Percentiles rank a stretch among this genome's conserved stretches.
Evolutionary conservation across 2,113 vertebrate genomes (phyloP).

Genomic region (Neolamprologus sp.): DNA sequence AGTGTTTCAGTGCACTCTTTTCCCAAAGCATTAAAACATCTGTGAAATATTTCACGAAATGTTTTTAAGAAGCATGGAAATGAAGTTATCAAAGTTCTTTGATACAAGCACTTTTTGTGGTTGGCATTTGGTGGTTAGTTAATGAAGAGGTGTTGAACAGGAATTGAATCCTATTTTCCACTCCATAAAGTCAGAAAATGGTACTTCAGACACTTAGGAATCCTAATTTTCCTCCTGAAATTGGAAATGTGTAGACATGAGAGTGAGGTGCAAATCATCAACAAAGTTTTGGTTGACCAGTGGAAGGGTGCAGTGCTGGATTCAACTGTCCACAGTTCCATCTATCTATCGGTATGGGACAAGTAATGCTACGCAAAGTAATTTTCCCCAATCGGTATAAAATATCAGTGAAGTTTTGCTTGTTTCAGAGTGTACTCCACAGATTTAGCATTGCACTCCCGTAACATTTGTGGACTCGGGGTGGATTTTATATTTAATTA

Average conservation of each 20-base stretch:
- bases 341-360: neutral
- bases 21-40: constrained; percentile 36
- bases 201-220: constrained; percentile 73
- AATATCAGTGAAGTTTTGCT: neutral
- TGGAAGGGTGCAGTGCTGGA: neutral
- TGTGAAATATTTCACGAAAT: constrained; percentile 36
- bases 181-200: constrained; percentile 74
- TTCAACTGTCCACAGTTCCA: constrained; percentile 1
- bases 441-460: neutral
- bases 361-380: neutral
- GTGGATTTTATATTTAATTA: neutral
- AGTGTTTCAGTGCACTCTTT: constrained; percentile 27
- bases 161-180: constrained; percentile 75
- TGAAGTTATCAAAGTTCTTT: constrained; percentile 64
- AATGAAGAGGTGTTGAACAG: constrained; percentile 74
- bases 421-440: neutral
- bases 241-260: constrained; percentile 65
- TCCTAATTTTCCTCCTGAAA: constrained; percentile 71
- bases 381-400: neutral
- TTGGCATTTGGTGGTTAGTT: constrained; percentile 61
- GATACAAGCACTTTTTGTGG: constrained; percentile 64
- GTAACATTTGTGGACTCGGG: neutral
- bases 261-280: constrained; percentile 56
- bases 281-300: constrained; percentile 44
- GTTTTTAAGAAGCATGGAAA: constrained; percentile 62